Conservation (phyloP, 2,113 vertebrate genomes). For the Eonycteris spelaea region DNA sequence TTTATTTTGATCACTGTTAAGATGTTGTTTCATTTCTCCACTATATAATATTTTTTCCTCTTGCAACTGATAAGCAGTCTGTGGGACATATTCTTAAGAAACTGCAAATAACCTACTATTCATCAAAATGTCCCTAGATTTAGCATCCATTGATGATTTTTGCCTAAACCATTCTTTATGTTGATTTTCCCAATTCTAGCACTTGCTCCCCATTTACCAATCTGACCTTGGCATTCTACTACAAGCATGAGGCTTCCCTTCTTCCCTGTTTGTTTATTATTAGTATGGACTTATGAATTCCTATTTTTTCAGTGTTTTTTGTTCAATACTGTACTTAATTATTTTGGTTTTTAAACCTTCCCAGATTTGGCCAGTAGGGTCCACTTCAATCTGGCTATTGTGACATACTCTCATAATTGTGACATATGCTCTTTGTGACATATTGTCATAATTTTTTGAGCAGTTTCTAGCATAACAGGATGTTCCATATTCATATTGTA, state of each 20-base stretch:
- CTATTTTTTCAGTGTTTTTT: background rate
- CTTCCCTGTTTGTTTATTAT: background rate
- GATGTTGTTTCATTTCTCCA: background rate
- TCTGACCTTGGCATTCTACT: background rate
- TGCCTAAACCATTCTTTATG: background rate
- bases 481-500: background rate
- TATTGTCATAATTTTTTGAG: background rate
- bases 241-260: background rate
- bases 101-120: background rate
- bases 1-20: constrained; percentile 32
- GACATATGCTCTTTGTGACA: background rate
- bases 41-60: background rate
- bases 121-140: constrained; percentile 1
- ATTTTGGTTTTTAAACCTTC: background rate
- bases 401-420: background rate
- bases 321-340: constrained; percentile 6
- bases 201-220: background rate
- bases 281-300: background rate
- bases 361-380: background rate
- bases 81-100: background rate
- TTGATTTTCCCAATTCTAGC: background rate
- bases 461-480: background rate
- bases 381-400: background rate
- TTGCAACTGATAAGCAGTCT: background rate
- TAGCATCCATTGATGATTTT: constrained; percentile 14